Evolutionary conservation across 2,888 invertebrate species (phyloP).

Genomic region (Alentia gelatinosa): DNA sequence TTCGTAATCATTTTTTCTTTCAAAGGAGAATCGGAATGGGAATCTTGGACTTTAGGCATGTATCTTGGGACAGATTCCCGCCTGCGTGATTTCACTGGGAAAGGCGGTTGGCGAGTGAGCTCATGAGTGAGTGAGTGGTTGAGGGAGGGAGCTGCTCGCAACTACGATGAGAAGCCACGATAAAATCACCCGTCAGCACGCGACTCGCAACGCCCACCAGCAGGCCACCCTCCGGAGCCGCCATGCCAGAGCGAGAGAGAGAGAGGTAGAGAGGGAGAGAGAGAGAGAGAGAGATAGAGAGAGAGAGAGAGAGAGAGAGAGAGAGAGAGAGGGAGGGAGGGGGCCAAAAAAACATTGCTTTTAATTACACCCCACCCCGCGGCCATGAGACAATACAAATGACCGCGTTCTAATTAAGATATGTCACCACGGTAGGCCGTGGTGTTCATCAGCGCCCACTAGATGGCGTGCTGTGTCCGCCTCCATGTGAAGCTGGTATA

Average conservation of each 20-base stretch:
- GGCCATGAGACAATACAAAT: neutral
- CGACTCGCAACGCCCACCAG: neutral
- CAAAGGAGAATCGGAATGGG: neutral
- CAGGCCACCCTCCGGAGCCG: neutral
- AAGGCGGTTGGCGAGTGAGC: no score
- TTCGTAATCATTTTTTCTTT: neutral
- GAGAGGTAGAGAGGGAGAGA: neutral
- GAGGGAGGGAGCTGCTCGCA: neutral
- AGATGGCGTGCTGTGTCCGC: no score
- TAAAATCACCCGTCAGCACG: neutral
- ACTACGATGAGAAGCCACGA: neutral
- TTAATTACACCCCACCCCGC: neutral
- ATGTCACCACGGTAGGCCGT: neutral
- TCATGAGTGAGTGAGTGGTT: neutral
- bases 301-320: neutral
- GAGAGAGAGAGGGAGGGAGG: neutral
- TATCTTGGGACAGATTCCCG: neutral
- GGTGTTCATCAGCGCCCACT: no score
- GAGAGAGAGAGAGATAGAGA: neutral
- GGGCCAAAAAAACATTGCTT: neutral
- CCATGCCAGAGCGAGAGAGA: neutral
- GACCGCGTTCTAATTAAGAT: neutral
- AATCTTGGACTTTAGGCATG: neutral
- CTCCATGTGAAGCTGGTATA: no score
- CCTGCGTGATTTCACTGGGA: no score